Base-by-base conservation (phyloP, 2,888 invertebrate species). In the Ophonus ardosiacus region DNA sequence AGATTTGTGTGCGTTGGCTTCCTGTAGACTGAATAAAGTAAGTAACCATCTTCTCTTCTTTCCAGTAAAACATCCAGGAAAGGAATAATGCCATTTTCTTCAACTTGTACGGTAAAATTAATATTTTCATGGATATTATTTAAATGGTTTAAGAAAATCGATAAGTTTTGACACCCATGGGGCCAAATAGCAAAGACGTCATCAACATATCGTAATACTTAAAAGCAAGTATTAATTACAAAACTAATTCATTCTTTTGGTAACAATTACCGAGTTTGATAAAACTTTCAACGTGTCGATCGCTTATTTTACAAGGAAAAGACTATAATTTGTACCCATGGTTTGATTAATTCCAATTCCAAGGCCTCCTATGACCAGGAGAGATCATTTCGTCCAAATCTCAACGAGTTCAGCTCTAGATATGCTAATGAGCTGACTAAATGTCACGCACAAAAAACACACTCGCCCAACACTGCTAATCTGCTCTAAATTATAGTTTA, bases 281-380 rank as follows among this genome's bases (percentile, higher is more conserved):
- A 43, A 78, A 78, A 78, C 78, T 57, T 57, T 78, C 57, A 78
- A n/a, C 78, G n/a, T 5, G n/a, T 18, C 57, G 81, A 43, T 43
- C n/a, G 81, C 24, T 21, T 63, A 65, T 81, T 81, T 81, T 80
- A 57, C 18, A n/a, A 61, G 6, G n/a, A 61, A 81, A 81, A 43
- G n/a, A 81, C 81, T 81, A 18, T 81, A 61, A 81, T 81, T 81
- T 81, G 43, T 38, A 61, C 0, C 2, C 38, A 43, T 13, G 63
- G 13, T 18, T 51, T 81, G 63, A 81, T 81, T 81, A 81, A 81
- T 81, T 81, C 81, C 81, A 81, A 81, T 81, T 81, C 81, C 81
- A 81, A 81, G 81, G 81, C 21, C 43, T 18, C 4, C 3, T 6
- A 21, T 7, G 17, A 17, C 43, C 15, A 10, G 17, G 15, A 43